Conservation (phyloP, 2,888 invertebrate genomes). For the Spatulosminthurus flaviceps region DNA sequence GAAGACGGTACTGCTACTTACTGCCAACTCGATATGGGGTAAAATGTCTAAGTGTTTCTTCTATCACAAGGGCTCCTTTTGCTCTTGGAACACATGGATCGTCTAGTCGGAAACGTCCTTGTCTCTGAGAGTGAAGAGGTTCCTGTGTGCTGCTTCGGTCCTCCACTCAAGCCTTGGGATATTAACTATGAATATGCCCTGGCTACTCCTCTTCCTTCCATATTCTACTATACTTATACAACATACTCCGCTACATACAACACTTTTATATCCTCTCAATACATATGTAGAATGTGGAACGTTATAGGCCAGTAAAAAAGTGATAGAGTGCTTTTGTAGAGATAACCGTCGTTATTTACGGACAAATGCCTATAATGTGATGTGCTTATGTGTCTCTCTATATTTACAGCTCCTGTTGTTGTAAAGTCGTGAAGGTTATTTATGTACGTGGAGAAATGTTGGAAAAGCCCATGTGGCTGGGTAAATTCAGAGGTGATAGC, state of each 20-base stretch:
- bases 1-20: not conserved
- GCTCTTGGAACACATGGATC: not conserved
- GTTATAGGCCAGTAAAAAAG: no score
- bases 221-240: no score
- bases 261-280: no score
- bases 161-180: no score
- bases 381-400: not conserved
- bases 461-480: conserved; percentile 8
- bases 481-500: conserved; percentile 31
- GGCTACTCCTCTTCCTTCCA: no score
- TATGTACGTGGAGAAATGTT: not conserved
- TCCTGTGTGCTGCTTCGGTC: not conserved
- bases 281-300: no score
- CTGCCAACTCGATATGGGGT: not conserved
- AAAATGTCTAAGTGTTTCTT: not conserved
- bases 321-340: no score
- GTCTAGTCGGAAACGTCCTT: conserved; percentile 10
- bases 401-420: not conserved
- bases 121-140: not conserved
- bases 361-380: not conserved
- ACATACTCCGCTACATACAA: no score
- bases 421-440: not conserved
- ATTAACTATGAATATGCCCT: no score
- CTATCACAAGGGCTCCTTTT: not conserved
- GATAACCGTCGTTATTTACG: no score